Evolutionary conservation across 2,888 invertebrate species (phyloP).

Genomic region (Leucophenga montana): DNA sequence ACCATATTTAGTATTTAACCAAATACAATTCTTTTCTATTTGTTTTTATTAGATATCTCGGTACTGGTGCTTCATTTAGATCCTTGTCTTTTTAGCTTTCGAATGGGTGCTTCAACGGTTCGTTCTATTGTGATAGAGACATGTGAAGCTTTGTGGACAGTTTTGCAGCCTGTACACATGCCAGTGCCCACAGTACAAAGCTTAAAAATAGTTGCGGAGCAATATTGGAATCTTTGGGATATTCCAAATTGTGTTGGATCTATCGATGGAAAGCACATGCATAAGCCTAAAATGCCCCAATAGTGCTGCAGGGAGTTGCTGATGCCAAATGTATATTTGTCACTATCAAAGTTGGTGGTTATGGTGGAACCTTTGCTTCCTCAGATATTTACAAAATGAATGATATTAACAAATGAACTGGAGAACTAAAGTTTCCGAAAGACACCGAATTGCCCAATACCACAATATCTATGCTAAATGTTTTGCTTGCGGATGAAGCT

Average conservation of each 20-base stretch:
- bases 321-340: conserved; percentile 32
- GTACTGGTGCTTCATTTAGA: conserved; percentile 34
- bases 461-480: conserved; percentile 31
- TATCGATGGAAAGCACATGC: conserved; percentile 58
- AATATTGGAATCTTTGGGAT: conserved; percentile 37
- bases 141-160: conserved; percentile 36
- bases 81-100: conserved; percentile 34
- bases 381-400: conserved; percentile 15
- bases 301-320: conserved; percentile 35
- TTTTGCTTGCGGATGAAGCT: conserved; percentile 34
- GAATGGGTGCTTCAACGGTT: conserved; percentile 39
- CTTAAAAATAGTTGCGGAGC: conserved; percentile 29
- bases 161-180: conserved; percentile 38
- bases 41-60: conserved; percentile 25
- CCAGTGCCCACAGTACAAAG: conserved; percentile 34
- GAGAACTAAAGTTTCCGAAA: too few relatives aligned
- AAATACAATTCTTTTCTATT: conserved; percentile 16
- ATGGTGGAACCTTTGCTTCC: conserved; percentile 34
- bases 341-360: conserved; percentile 35
- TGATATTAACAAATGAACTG: conserved; percentile 15
- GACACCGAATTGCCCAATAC: conserved; percentile 34
- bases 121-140: conserved; percentile 32
- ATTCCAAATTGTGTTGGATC: conserved; percentile 55
- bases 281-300: conserved; percentile 53
- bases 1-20: not conserved